Evolutionary conservation across 2,113 vertebrate genomes (phyloP).

Genomic region (Solea solea): DNA sequence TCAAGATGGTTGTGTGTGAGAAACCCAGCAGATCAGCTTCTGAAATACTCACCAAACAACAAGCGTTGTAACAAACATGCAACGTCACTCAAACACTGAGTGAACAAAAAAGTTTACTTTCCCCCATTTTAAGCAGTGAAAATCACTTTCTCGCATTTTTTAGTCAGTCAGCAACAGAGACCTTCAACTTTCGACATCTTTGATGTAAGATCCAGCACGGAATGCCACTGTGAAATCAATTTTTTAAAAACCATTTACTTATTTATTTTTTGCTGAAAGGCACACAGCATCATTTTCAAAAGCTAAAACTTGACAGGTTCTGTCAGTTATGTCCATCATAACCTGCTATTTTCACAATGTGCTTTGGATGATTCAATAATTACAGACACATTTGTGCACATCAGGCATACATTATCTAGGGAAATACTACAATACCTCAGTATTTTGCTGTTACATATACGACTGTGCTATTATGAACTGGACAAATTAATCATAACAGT

Average conservation of each 20-base stretch:
- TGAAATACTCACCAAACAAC: too few species aligned
- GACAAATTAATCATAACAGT: background rate
- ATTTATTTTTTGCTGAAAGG: too few species aligned
- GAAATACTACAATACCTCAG: background rate
- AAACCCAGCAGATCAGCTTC: too few species aligned
- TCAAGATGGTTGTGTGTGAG: too few species aligned
- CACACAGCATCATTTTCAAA: background rate
- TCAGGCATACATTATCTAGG: background rate
- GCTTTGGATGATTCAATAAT: background rate
- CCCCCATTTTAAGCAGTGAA: too few species aligned
- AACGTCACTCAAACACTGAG: too few species aligned
- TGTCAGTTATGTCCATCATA: background rate
- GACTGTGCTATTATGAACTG: background rate
- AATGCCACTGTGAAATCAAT: slow-evolving; percentile 31
- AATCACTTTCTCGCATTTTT: background rate
- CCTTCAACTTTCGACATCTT: background rate
- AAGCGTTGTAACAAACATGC: too few species aligned
- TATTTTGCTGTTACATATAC: too few species aligned
- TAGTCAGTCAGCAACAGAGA: background rate
- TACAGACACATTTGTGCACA: too few species aligned
- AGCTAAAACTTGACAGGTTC: background rate
- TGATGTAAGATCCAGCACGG: slow-evolving; percentile 13
- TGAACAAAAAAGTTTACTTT: too few species aligned
- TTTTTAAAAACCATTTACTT: background rate
- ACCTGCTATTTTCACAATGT: background rate